Conservation (phyloP, 2,113 vertebrate species). For the Ondatra zibethicus region DNA sequence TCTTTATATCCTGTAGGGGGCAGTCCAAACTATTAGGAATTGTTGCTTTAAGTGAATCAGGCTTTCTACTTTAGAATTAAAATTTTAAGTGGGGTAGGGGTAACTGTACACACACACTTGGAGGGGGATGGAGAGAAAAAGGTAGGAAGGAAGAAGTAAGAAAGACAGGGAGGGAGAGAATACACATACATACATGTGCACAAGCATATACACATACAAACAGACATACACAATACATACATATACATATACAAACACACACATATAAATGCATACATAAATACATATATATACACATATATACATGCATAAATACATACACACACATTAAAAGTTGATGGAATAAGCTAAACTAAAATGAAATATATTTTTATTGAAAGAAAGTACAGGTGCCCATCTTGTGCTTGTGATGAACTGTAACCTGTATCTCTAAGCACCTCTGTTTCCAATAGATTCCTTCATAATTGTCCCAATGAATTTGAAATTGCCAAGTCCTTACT, state of each 20-base stretch:
- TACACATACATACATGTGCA: too few relatives aligned
- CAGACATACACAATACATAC: too few relatives aligned
- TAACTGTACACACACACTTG: neutral
- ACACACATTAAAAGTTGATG: neutral
- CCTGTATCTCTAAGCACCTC: neutral
- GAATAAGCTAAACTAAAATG: neutral
- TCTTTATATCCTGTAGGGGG: neutral
- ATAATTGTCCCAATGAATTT: neutral
- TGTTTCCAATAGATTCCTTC: neutral
- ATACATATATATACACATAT: neutral
- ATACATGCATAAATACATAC: too few relatives aligned
- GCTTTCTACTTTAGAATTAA: neutral
- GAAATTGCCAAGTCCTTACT: neutral
- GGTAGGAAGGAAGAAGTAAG: neutral
- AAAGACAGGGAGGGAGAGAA: neutral
- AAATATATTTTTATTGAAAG: neutral
- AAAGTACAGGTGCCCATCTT: neutral
- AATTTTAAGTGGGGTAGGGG: neutral
- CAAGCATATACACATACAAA: too few relatives aligned
- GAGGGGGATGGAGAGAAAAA: neutral
- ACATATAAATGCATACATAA: neutral
- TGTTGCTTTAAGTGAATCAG: neutral
- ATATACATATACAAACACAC: neutral
- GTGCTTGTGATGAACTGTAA: neutral
- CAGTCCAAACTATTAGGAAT: constrained; percentile 26